These are phyloP conservation scores for Lepus europaeus DNA, from an alignment of 2,113 vertebrate species.

Conservation along the genomic window DNA sequence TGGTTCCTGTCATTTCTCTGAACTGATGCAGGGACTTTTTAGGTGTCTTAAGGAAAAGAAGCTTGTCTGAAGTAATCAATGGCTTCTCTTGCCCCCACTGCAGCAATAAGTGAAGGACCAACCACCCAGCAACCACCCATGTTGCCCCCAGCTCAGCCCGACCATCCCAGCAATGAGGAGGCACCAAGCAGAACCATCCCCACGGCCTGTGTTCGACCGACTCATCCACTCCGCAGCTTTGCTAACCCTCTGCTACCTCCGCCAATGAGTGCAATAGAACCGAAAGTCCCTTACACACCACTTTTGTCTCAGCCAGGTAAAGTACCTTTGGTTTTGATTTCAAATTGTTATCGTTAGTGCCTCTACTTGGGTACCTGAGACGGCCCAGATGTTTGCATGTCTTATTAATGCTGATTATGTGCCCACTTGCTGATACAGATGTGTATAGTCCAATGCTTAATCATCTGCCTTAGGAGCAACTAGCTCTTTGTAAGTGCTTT, in stretches of 20 bases:
- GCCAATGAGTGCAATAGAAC: constrained; percentile 94
- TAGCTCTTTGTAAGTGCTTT: background rate
- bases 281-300: constrained; percentile 93
- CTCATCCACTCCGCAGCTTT: constrained; percentile 95
- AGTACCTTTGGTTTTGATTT: background rate
- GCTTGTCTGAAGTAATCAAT: background rate
- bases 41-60: background rate
- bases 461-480: background rate
- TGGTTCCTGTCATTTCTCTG: background rate
- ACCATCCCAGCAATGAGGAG: constrained; percentile 89
- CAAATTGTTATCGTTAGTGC: background rate
- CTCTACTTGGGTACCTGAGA: background rate
- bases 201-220: constrained; percentile 95
- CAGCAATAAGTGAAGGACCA: constrained; percentile 88
- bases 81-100: background rate
- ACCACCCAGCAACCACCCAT: constrained; percentile 87
- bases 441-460: background rate
- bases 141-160: constrained; percentile 87
- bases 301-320: constrained; percentile 91
- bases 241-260: constrained; percentile 95
- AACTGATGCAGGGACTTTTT: background rate
- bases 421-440: background rate
- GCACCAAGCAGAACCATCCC: constrained; percentile 92
- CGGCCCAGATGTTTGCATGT: rapidly evolving
- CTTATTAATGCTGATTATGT: background rate